These are phyloP conservation scores for Zootoca vivipara DNA, from an alignment of 2,113 vertebrate genomes.

Conservation along the genomic window DNA sequence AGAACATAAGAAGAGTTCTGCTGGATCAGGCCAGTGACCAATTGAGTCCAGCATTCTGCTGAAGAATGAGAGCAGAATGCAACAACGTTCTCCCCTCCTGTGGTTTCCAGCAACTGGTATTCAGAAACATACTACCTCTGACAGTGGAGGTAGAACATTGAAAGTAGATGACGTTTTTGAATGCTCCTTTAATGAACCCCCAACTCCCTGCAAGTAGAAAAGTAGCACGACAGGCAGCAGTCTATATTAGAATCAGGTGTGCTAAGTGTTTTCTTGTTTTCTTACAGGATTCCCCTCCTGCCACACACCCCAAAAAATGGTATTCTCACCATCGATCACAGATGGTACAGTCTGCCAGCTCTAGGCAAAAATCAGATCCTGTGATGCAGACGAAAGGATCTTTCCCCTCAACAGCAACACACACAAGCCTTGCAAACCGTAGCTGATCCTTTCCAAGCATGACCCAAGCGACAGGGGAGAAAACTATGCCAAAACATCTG, in stretches of 20 bases:
- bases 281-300: background rate
- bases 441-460: background rate
- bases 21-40: too few relatives aligned
- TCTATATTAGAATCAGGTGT: background rate
- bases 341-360: too few relatives aligned
- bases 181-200: background rate
- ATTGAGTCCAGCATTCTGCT: too few relatives aligned
- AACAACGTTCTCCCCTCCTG: too few relatives aligned
- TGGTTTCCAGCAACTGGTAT: too few relatives aligned
- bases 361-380: background rate
- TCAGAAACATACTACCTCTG: too few relatives aligned
- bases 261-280: background rate
- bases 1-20: too few relatives aligned
- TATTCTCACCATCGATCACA: background rate
- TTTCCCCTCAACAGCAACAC: background rate
- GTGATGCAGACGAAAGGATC: background rate
- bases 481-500: conserved; percentile 4
- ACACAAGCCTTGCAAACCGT: background rate
- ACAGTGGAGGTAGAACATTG: too few relatives aligned
- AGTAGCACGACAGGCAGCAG: background rate
- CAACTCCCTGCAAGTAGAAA: background rate
- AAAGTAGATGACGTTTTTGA: background rate
- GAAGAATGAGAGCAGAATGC: too few relatives aligned
- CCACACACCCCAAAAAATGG: background rate
- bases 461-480: background rate